Base-by-base conservation (phyloP, 2,113 vertebrate genomes). In the Leptodactylus fuscus region DNA sequence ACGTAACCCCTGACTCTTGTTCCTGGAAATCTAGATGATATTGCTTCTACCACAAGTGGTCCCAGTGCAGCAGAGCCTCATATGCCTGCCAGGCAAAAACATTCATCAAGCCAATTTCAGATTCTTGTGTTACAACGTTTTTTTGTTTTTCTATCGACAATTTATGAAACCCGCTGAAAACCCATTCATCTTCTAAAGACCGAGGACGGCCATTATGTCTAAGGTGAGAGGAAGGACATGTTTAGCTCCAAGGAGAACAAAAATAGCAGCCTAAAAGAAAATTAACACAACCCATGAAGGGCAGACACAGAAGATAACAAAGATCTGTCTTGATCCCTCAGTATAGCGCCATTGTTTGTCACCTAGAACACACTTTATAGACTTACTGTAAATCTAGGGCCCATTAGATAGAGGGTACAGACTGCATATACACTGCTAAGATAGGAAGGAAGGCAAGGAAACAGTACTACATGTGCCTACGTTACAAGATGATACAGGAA, bases 21-120 rank as follows among this genome's bases (percentile, higher is more conserved):
- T 58, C n/a, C 55, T 24, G 58, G 58, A 27, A 60, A 29, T 32
- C 60, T 16, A 13, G 27, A 36, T 67, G 29, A 67, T 67, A 67
- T 67, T 67, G 62, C 62, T 67, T 67, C 62, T 29, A 67, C 62
- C 62, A 18, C 6, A 20, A 34, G 62, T 67, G 62, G 29, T 67
- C 62, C 62, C 62, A 67, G 62, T 20, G 13, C 29, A 67, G 16
- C 62, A 18, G 62, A 67, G 62, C 62, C 8, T 34, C 62, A 67
- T 36, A 32, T 36, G 62, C 29, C 62, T 20, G 62, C 29, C 1
- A 9, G 62, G 62, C 62, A 67, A 67, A 32, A 67, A 65, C 60
- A 65, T 36, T 34, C 20, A 67, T 67, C 29, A 67, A 34, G 27
- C 5, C 27, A 20, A n/a, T 3, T 34, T 29, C 60, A 27, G 10